Evolutionary conservation across 30 jellyfish, hydroid and myxozoan genomes (phyloP).

Genomic region (Aurelia coerulea): DNA sequence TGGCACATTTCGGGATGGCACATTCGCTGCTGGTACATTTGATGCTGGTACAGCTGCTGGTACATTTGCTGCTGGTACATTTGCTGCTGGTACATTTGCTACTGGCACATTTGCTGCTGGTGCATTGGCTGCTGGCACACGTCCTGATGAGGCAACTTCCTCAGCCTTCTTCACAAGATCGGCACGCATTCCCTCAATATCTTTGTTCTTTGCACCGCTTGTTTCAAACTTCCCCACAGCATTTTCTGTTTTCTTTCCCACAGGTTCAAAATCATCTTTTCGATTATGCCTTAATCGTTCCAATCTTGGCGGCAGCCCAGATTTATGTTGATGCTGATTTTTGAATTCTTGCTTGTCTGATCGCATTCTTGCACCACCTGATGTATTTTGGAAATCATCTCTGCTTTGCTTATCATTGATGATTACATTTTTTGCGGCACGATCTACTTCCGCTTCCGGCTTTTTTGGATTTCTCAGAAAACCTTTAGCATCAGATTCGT

Average conservation of each 20-base stretch:
- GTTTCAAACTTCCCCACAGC: not conserved
- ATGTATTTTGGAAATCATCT: not conserved
- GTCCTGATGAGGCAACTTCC: too few relatives aligned
- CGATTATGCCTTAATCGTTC: slow-evolving; percentile 9
- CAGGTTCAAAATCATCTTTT: slow-evolving; percentile 7
- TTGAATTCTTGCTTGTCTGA: not conserved
- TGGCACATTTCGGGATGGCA: too few relatives aligned
- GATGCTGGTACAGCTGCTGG: too few relatives aligned
- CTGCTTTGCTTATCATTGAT: not conserved
- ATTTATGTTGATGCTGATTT: not conserved
- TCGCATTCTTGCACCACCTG: not conserved
- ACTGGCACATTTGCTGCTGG: too few relatives aligned
- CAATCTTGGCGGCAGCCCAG: not conserved
- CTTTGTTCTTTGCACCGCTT: not conserved
- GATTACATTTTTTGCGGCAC: too few relatives aligned
- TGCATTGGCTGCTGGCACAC: too few relatives aligned
- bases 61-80: too few relatives aligned
- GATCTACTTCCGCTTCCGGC: too few relatives aligned
- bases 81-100: too few relatives aligned
- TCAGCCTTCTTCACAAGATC: too few relatives aligned
- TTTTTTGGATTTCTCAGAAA: too few relatives aligned
- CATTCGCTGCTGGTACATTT: too few relatives aligned
- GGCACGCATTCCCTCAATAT: not conserved
- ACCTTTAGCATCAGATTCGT: not conserved
- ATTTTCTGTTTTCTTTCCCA: not conserved